These are phyloP conservation scores for Eucera pruinosa DNA, from an alignment of 2,888 invertebrate genomes.

Conservation along the genomic window DNA sequence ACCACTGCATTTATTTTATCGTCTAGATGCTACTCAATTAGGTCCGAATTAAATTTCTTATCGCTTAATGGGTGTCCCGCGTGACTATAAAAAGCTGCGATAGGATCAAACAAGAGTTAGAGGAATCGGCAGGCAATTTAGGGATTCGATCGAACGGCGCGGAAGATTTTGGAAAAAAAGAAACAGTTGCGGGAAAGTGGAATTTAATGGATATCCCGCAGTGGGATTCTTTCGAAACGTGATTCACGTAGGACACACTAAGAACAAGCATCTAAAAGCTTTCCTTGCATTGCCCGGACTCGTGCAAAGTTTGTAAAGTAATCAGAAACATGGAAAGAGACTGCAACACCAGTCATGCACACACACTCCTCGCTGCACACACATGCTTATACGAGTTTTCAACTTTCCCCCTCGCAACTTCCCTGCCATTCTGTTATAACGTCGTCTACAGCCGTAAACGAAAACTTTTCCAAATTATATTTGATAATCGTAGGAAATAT, in stretches of 20 bases:
- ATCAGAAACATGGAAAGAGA: slow-evolving; percentile 69
- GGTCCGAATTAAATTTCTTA: no score
- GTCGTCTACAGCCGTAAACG: slow-evolving; percentile 49
- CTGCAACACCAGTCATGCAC: slow-evolving; percentile 46
- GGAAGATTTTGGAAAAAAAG: neutral
- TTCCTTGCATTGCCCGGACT: slow-evolving; percentile 51
- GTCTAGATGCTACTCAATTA: no score
- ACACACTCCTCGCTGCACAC: slow-evolving; percentile 44
- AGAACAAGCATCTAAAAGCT: slow-evolving; percentile 64
- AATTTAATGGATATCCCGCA: neutral
- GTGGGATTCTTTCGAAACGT: slow-evolving; percentile 14
- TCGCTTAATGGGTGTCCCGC: no score
- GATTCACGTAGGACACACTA: slow-evolving; percentile 47
- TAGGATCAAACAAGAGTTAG: no score
- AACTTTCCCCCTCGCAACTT: slow-evolving; percentile 58
- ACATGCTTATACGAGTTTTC: slow-evolving; percentile 66
- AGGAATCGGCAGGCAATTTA: no score
- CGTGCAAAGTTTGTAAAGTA: slow-evolving; percentile 66
- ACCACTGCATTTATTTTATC: no score
- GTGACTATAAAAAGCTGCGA: no score
- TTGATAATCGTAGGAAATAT: slow-evolving; percentile 42
- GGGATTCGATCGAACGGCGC: no score
- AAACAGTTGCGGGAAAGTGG: neutral
- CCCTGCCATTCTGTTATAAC: slow-evolving; percentile 52
- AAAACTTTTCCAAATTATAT: slow-evolving; percentile 50